Base-by-base conservation (phyloP, 2,797 vertebrate genomes). In the Periophthalmus magnuspinnatus region DNA sequence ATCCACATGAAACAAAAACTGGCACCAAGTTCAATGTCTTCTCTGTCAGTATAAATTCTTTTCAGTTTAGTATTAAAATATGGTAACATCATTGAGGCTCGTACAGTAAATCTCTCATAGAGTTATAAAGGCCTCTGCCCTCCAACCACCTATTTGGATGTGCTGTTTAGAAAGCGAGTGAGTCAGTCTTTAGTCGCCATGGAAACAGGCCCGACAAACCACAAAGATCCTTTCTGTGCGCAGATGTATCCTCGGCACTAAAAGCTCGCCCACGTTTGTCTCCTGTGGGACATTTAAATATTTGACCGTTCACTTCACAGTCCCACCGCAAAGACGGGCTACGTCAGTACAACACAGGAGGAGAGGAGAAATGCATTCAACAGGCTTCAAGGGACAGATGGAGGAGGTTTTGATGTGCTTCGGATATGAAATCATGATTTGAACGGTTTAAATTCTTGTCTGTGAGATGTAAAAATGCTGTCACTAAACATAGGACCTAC, bases 221-320 rank as follows among this genome's bases (percentile, higher is more conserved):
- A 88, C 82, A 88, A 87, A 88, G 86, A 79, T 89, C 78, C 70
- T 81, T 79, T 86, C 78, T 91, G 87, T 83, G 69, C 71, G 56
- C 3, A 50, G 76, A 70, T 69, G 78, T 78, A 86, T 78, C n/a
- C 76, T 77, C 58, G 7, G 82, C 76, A 80, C 81, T 45, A 68
- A 75, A 68, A 74, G 77, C 78, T 81, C 72, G 50, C 62, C 54
- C 77, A 74, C 79, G 6, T n/a, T 8, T 0, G 81, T 71, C 79
- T 81, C 77, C 77, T 58, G 41, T 1, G 28, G 65, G 68, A 74
- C 75, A 55, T 75, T 83, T 77, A 81, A 81, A 81, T 71, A 81
- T 88, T 77, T 77, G 81, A 68, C 52, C 59, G 57, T 69, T 78
- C 72, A 64, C 68, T 77, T 56, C 5, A 5, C 52, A 48, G 0